phyloP scores from a whole-genome alignment of 2,888 invertebrate species.

The Bedellia somnulentella region DNA sequence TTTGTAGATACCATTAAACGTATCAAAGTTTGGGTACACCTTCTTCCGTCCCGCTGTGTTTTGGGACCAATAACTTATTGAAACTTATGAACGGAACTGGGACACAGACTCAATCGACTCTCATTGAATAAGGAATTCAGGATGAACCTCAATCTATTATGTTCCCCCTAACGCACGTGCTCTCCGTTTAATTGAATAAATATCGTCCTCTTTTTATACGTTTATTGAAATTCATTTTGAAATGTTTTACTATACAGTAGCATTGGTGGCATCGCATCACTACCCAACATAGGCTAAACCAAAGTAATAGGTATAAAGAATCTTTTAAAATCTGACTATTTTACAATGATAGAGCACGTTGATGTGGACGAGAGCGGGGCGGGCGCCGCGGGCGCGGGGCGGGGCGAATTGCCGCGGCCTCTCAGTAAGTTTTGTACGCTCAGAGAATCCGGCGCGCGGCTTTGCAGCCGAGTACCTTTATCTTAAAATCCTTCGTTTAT shows the following conservation, averaged over 20 bases:
- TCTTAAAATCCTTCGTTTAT: constrained; percentile 52
- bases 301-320: no score
- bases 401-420: constrained; percentile 44
- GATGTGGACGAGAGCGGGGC: constrained; percentile 27
- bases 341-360: no score
- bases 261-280: no score
- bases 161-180: constrained; percentile 49
- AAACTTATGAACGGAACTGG: constrained; percentile 5
- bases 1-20: no score
- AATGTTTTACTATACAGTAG: no score
- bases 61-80: no score
- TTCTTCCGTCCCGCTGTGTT: no score
- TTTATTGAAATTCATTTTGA: background rate
- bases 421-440: constrained; percentile 53
- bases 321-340: no score
- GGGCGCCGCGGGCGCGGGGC: constrained; percentile 20
- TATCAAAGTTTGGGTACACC: no score
- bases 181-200: constrained; percentile 47
- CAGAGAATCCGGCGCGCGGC: constrained; percentile 60
- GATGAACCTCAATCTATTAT: constrained; percentile 21
- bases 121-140: constrained; percentile 28
- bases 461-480: constrained; percentile 51
- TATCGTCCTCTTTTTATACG: constrained; percentile 20
- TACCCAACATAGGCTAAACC: no score
- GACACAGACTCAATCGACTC: constrained; percentile 12